phyloP scores from a whole-genome alignment of 2,888 invertebrate genomes.

The Chrysolina oricalcia region DNA sequence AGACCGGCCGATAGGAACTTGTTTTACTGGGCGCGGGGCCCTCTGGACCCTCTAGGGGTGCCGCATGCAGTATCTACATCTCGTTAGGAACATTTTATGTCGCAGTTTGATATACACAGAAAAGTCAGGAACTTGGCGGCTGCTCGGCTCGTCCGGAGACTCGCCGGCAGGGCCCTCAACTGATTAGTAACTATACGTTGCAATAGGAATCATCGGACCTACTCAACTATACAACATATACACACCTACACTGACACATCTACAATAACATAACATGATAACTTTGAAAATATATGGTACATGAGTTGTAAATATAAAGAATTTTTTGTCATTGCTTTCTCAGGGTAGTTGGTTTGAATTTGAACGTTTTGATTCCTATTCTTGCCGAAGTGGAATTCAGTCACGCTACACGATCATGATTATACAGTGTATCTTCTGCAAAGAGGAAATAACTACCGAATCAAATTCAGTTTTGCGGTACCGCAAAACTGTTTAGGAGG shows the following conservation, averaged over 20 bases:
- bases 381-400: neutral
- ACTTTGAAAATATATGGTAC: constrained; percentile 69
- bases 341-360: constrained; percentile 28
- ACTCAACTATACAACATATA: constrained; percentile 71
- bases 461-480: neutral
- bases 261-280: constrained; percentile 68
- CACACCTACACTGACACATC: constrained; percentile 70
- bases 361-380: neutral
- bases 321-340: constrained; percentile 37
- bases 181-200: constrained; percentile 73
- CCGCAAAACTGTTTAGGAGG: neutral
- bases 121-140: constrained; percentile 68
- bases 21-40: constrained; percentile 71
- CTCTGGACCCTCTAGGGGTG: constrained; percentile 66
- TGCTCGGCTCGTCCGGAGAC: constrained; percentile 51
- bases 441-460: neutral
- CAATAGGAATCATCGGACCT: constrained; percentile 72
- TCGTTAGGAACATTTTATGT: constrained; percentile 72
- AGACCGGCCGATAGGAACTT: constrained; percentile 72
- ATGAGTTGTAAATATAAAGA: constrained; percentile 62
- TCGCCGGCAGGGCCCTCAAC: constrained; percentile 55
- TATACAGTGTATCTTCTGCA: neutral
- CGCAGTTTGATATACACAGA: constrained; percentile 68
- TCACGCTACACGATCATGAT: neutral
- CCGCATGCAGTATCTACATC: constrained; percentile 72